A percentile compares a stretch with the other conserved stretches of the same genome.
phyloP scores from a whole-genome alignment of 1,140 invertebrate species.

The Mercenaria mercenaria region DNA sequence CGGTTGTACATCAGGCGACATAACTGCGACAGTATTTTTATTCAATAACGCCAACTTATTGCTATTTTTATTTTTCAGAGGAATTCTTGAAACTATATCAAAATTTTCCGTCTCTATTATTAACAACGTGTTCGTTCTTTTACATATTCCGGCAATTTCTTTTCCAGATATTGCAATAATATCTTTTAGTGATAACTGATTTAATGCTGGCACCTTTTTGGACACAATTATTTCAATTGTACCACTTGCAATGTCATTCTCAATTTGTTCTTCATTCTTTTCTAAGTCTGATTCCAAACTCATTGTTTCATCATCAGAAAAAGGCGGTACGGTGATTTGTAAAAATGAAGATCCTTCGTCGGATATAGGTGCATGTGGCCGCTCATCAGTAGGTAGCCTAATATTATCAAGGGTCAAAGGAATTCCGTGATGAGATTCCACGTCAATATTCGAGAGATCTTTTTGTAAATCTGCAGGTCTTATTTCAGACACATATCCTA shows the following conservation, averaged over 20 bases:
- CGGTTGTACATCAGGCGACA: neutral
- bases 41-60: neutral
- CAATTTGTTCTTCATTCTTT: too few relatives aligned
- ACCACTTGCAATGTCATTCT: neutral
- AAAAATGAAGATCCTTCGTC: neutral
- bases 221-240: neutral
- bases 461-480: neutral
- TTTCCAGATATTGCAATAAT: neutral
- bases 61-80: neutral
- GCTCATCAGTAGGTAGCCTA: neutral
- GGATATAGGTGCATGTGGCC: neutral
- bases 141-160: neutral
- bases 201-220: neutral
- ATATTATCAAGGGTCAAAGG: neutral
- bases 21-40: neutral
- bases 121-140: neutral
- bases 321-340: neutral
- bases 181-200: neutral
- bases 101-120: neutral
- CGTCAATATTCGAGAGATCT: neutral
- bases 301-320: neutral
- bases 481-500: neutral
- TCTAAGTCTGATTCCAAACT: too few relatives aligned
- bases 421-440: neutral
- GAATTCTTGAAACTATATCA: neutral